These are phyloP conservation scores for Brenthis ino DNA, from an alignment of 2,888 invertebrate genomes.

Conservation along the genomic window DNA sequence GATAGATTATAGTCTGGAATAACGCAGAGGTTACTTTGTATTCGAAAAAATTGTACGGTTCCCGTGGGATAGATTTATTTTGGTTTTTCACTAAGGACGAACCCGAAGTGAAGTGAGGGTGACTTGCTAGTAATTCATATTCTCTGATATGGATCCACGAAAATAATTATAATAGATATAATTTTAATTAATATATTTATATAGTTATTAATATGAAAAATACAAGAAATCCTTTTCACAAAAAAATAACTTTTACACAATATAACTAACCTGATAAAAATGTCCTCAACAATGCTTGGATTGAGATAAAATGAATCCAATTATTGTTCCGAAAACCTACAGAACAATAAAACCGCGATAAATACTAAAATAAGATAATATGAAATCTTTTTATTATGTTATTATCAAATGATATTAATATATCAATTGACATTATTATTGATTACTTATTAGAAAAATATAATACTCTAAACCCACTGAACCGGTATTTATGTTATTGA, in stretches of 20 bases:
- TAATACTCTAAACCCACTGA: too few relatives aligned
- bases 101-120: too few relatives aligned
- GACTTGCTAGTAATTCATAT: too few relatives aligned
- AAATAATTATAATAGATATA: too few relatives aligned
- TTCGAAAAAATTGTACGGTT: too few relatives aligned
- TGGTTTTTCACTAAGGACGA: too few relatives aligned
- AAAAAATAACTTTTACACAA: not conserved
- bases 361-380: constrained; percentile 13
- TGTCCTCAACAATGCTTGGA: constrained; percentile 46
- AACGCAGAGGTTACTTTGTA: too few relatives aligned
- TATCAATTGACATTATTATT: constrained; percentile 10
- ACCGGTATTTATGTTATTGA: too few relatives aligned
- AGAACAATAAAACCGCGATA: constrained; percentile 10
- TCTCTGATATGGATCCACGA: too few relatives aligned
- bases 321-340: constrained; percentile 20
- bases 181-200: not conserved
- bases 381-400: constrained; percentile 6
- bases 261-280: constrained; percentile 41
- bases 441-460: not conserved
- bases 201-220: not conserved
- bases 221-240: not conserved
- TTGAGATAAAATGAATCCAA: constrained; percentile 42
- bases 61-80: too few relatives aligned
- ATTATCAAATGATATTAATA: constrained; percentile 10
- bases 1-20: too few relatives aligned